Conservation (phyloP, 2,797 vertebrate species). For the Melopsittacus undulatus region DNA sequence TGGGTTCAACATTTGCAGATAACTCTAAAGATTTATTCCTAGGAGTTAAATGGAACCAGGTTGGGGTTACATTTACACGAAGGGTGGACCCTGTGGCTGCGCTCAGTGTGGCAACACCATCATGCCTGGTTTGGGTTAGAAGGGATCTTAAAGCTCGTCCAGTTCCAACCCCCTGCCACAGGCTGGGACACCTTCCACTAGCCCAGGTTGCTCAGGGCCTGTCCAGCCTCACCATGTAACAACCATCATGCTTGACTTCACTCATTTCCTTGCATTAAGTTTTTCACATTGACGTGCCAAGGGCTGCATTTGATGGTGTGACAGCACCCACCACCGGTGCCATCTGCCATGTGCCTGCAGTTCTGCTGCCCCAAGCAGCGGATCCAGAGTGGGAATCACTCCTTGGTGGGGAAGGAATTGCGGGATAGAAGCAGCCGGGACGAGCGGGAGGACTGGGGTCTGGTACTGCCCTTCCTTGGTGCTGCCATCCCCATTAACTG, state of each 20-base stretch:
- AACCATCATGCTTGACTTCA: rapidly evolving
- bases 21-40: too few species aligned
- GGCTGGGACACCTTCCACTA: not conserved
- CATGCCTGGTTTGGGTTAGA: not conserved
- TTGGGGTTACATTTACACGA: not conserved
- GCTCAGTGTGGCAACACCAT: not conserved
- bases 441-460: not conserved
- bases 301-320: rapidly evolving
- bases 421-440: not conserved
- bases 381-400: not conserved
- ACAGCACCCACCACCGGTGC: rapidly evolving
- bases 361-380: not conserved
- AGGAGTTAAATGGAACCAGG: rapidly evolving
- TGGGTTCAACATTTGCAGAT: not conserved
- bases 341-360: rapidly evolving
- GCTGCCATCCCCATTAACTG: not conserved
- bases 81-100: not conserved
- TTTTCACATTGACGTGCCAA: rapidly evolving
- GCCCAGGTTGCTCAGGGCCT: not conserved
- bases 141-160: not conserved
- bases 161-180: not conserved
- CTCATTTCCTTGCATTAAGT: not conserved
- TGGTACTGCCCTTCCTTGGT: not conserved
- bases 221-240: not conserved
- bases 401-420: not conserved